Evolutionary conservation across 2,888 invertebrate genomes (phyloP), one percentile per base, ranked within the genome.

Genomic region (Caradrina clavipalpis): DNA sequence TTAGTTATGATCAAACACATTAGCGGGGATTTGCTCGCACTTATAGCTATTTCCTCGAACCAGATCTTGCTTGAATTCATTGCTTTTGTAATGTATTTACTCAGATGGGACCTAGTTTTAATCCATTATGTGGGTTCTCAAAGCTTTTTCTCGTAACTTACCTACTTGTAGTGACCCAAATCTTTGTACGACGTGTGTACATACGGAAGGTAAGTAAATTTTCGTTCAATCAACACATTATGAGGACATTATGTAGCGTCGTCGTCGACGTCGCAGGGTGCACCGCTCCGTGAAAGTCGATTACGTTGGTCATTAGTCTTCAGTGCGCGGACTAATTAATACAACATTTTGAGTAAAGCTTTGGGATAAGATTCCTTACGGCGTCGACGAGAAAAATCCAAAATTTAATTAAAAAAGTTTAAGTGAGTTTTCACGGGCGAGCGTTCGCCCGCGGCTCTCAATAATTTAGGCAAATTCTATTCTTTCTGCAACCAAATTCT

Each of bases 391-490:
- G 90, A 94, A 95, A 95, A 95, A 95, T 92, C 91, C 84, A 90
- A 95, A 95, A 95, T 94, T 95, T 95, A 95, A 95, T 95, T 96
- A 94, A 95, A 94, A 95, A 95, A 95, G 95, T 95, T 95, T 88
- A 94, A 95, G 95, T 94, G 95, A 95, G 92, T 95, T 95, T 95
- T 94, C 94, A 95, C 95, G 92, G 94, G 89, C 87, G 90, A 90
- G 88, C 91, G 92, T 92, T 89, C 92, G 90, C 90, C 87, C 84
- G 88, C 87, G 86, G 88, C 90, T 89, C 89, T 88, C 91, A 91
- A 94, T 95, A 94, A 94, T 91, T 95, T 92, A 93, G 82, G 86
- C 87, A 87, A 90, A 92, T 93, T 92, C 91, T 91, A 89, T 92
- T 92, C 89, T 90, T 91, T 91, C 87, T 87, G 86, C 86, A 85